Base-by-base conservation (phyloP, 2,113 vertebrate species). In the Tragulus kanchil region DNA sequence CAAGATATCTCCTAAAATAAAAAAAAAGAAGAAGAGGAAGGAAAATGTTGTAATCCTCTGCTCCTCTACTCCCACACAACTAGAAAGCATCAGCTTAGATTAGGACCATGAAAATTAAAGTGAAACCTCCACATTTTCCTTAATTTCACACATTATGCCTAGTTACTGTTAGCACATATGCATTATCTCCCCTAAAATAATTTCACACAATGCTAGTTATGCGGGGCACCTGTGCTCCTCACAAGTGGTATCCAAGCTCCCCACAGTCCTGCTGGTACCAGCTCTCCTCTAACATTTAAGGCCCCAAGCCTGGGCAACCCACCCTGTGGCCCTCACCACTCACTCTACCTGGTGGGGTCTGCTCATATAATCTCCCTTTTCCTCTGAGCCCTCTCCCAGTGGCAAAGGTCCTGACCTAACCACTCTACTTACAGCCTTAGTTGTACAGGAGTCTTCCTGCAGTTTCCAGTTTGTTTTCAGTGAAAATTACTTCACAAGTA, bases 101-200 rank as follows among this genome's bases (percentile, higher is more conserved):
- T 42, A 93, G 79, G 81, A 78, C 65, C 81, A 82, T 48, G 73
- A 81, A 93, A 75, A 75, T 69, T 94, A 81, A 28, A 97, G 77
- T 50, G 25, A 96, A 96, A 84, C 21, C 8, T 62, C 58, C 69
- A 84, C 81, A 90, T 50, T 78, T 94, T 90, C 87, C 90, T 88
- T 96, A 42, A 94, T 97, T 96, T 84, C 77, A 87, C 91, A 96
- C 79, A 71, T 83, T 83, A 50, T 65, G 59, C 12, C 0, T 14
- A 21, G 83, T 93, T 90, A 78, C 87, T 90, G n/a, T 92, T 96
- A 85, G 69, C 92, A 97, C 97, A 97, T 89, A 94, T 97, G 98
- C 90, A 97, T 97, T 87, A n/a, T n/a, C n/a, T n/a, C n/a, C n/a
- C n/a, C n/a, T n/a, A n/a, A n/a, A n/a, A n/a, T n/a, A n/a, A n/a